A percentile compares a stretch with the other conserved stretches of the same genome.
phyloP scores from a whole-genome alignment of 2,113 vertebrate species.

The Elaphurus davidianus region DNA sequence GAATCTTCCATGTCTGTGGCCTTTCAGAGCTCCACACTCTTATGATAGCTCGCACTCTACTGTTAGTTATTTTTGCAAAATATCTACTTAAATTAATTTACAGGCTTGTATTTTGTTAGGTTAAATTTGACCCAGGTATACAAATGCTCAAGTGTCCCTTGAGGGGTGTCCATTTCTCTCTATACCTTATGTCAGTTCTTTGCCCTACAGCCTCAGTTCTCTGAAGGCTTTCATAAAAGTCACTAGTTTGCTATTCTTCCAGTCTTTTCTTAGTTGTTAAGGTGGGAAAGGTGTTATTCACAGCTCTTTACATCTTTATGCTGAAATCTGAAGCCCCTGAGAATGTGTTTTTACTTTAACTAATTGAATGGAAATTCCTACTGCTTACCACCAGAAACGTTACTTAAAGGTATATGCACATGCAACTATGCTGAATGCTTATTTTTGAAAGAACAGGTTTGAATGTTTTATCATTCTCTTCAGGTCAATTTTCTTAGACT shows the following conservation, averaged over 20 bases:
- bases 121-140: neutral
- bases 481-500: neutral
- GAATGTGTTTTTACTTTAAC: neutral
- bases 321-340: neutral
- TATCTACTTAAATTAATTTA: neutral
- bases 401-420: neutral
- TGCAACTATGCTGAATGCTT: neutral
- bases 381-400: neutral
- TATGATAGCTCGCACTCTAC: neutral
- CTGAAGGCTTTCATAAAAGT: neutral
- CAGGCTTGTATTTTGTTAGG: neutral
- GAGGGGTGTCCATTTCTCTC: neutral
- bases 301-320: neutral
- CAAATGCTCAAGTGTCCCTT: neutral
- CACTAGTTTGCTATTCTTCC: neutral
- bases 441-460: neutral
- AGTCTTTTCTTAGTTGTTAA: neutral
- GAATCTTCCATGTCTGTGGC: accelerated
- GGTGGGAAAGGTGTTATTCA: neutral
- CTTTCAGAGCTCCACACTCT: neutral
- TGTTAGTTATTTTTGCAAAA: neutral
- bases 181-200: neutral
- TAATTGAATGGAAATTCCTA: neutral
- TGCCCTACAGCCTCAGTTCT: neutral
- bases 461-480: neutral